Percentiles rank a stretch among this genome's conserved stretches.
phyloP scores from a whole-genome alignment of 2,888 invertebrate genomes.

The Chirona hameri region DNA sequence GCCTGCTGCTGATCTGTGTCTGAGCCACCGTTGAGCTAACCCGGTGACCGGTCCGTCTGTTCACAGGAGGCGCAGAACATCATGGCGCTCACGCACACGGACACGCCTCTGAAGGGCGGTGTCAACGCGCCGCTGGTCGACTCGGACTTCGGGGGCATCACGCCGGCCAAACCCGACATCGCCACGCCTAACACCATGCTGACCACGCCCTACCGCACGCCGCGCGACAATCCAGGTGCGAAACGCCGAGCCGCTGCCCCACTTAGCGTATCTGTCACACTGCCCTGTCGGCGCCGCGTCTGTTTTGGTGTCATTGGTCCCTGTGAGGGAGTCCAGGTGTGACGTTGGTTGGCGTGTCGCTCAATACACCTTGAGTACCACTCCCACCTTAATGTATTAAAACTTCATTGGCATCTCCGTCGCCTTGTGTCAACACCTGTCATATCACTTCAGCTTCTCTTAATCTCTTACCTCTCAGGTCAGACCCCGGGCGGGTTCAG shows the following conservation, averaged over 20 bases:
- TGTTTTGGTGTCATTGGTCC: no score
- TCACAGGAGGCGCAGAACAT: constrained; percentile 94
- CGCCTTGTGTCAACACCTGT: neutral
- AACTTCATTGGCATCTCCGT: neutral
- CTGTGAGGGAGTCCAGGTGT: no score
- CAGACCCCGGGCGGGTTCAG: neutral
- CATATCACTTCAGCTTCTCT: neutral
- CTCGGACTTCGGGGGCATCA: constrained; percentile 78
- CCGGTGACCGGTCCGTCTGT: constrained; percentile 53
- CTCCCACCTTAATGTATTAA: no score
- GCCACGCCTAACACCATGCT: constrained; percentile 89
- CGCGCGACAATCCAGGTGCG: constrained; percentile 33
- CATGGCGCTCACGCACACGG: constrained; percentile 95
- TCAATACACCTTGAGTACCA: neutral
- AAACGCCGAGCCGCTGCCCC: neutral
- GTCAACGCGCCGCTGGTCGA: constrained; percentile 88
- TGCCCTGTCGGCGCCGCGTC: neutral
- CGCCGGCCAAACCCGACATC: constrained; percentile 66
- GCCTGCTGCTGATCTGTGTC: no score
- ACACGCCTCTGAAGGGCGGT: constrained; percentile 94
- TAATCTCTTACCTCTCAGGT: no score
- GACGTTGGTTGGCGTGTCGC: neutral
- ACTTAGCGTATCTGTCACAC: no score
- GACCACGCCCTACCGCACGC: constrained; percentile 72
- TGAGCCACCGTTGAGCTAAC: neutral